Base-by-base conservation (phyloP, 1,140 invertebrate species). In the Danaus melanippus region DNA sequence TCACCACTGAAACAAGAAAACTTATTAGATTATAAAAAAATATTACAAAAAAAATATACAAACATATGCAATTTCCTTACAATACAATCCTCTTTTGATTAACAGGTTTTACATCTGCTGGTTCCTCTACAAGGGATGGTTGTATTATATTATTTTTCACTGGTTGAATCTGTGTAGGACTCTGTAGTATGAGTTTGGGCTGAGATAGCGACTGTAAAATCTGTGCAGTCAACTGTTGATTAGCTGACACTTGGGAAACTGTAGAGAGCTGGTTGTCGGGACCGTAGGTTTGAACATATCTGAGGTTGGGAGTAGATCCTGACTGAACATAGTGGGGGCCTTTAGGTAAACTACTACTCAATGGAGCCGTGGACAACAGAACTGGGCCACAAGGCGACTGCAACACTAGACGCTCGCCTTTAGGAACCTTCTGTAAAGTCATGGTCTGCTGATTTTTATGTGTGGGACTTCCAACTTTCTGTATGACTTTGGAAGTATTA, bases 201-300 rank as follows among this genome's bases (percentile, higher is more conserved):
- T 87, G 81, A 40, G 83, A 80, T 15, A 88, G 58, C 10, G 85
- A 87, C 46, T 88, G 84, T 47, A 88, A 60, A 58, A 88, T 88
- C 67, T 88, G 84, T 39, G 84, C 87, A 48, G 87, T 88, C 9
- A 87, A 63, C 53, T 86, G 81, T 54, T 87, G 84, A 66, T 87
- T 87, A 9, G 83, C 81, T 6, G 81, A 77, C 7, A 84, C 74
- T 73, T 86, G 81, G 7, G 79, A 79, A 11, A 76, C 71, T 44
- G 75, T 76, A 51, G 80, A 76, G 10, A 80, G 70, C 60, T 82
- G 78, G 53, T 81, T 79, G 11, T 86, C 77, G 9, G 74, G 60
- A 9, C 75, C 71, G 73, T 86, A 87, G 40, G 80, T 87, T 62
- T 86, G 83, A 12, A 88, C 81, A 71, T 86, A 87, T 53, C 83